Conservation (phyloP, 2,888 invertebrate species). For the Epiblema foenella region DNA sequence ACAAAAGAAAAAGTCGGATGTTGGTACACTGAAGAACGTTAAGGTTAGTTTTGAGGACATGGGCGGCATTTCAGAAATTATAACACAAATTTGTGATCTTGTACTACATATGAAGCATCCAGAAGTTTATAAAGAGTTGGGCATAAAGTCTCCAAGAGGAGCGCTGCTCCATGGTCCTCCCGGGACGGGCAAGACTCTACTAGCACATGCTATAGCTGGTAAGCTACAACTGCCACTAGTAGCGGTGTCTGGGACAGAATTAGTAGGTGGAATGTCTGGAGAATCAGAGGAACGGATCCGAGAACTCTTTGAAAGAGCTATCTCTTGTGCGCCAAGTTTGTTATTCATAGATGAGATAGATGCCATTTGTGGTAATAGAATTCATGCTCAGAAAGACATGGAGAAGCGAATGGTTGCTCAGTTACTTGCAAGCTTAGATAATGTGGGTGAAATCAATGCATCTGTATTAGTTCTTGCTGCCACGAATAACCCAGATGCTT, state of each 20-base stretch:
- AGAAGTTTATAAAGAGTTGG: constrained; percentile 93
- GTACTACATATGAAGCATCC: constrained; percentile 95
- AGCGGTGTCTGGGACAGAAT: constrained; percentile 95
- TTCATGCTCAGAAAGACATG: constrained; percentile 97
- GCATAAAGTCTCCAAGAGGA: constrained; percentile 94
- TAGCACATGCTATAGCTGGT: constrained; percentile 93
- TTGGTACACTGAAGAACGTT: constrained; percentile 68
- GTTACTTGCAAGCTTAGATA: constrained; percentile 94
- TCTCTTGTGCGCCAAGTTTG: constrained; percentile 90
- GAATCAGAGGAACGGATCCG: constrained; percentile 97
- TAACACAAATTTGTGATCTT: constrained; percentile 89
- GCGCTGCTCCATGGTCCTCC: constrained; percentile 98
- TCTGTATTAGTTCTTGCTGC: constrained; percentile 96
- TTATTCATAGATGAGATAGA: constrained; percentile 99
- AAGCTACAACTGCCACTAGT: constrained; percentile 93
- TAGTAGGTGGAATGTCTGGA: constrained; percentile 97
- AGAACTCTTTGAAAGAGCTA: constrained; percentile 94
- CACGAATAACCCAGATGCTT: constrained; percentile 95
- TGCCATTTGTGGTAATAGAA: constrained; percentile 95
- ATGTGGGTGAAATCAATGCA: constrained; percentile 84
- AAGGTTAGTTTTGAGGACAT: constrained; percentile 89
- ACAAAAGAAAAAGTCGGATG: constrained; percentile 68
- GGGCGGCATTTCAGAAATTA: constrained; percentile 91
- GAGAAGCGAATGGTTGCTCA: constrained; percentile 98
- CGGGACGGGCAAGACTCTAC: constrained; percentile 95